Base-by-base conservation (phyloP, 2,888 invertebrate genomes). In the Drosophila buzzatii region DNA sequence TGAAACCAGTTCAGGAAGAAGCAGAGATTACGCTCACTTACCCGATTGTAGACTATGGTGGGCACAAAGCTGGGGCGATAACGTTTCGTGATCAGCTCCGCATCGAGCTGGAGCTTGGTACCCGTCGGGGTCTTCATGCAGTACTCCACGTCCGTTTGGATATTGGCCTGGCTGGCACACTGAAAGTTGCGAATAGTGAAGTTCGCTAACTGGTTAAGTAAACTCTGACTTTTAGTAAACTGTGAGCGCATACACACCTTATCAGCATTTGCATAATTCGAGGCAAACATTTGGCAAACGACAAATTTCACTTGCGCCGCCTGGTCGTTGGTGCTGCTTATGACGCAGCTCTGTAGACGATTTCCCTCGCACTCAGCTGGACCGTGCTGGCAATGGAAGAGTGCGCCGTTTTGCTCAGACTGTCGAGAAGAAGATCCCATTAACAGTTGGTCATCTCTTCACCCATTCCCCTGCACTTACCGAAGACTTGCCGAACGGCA, bases 401-500 rank as follows among this genome's bases (percentile, higher is more conserved):
- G 91, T 27, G 87, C 89, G 37, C 93, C 91, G 10, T 93, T 93
- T 12, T 90, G 75, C 49, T 81, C 62, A 6, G 92, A 93, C 91
- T 92, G 20, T 12, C 56, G 16, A 18, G 7, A 18, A 10, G n/a
- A 16, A 27, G 14, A 35, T 18, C 16, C 2, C 2, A 49, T 12
- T 45, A 20, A 12, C 4, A 20, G 27, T 14, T 10, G 39, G 33
- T 10, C 4, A 14, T n/a, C n/a, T 12, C 27, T 39, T 42, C 27
- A 16, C 23, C 23, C 23, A 57, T 16, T 8, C 7, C 2, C 3
- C 3, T 18, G 3, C 3, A 92, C 93, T 93, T 91, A 95, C 96
- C 82, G 83, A 88, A 10, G 95, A 94, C 92, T 95, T 96, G 53
- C 96, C 96, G 86, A 96, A 96, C 1, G 96, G 95, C 55, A 96